These are phyloP conservation scores for Zaprionus inermis DNA, from an alignment of 1,140 invertebrate species.

Conservation along the genomic window DNA sequence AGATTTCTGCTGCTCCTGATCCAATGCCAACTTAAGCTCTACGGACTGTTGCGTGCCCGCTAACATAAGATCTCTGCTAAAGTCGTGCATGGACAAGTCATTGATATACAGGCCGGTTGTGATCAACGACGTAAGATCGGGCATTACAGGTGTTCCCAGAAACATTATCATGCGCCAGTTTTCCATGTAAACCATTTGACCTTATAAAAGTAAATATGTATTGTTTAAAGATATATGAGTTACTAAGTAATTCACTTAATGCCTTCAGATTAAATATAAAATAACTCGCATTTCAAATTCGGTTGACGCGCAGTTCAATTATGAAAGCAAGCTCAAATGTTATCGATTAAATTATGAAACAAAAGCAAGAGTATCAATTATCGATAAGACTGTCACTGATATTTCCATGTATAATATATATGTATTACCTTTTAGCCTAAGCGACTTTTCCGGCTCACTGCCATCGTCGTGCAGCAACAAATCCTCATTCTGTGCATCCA, in stretches of 20 bases:
- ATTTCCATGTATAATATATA: neutral
- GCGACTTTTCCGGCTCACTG: conserved; percentile 88
- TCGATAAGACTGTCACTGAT: too few species aligned
- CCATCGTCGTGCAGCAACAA: conserved; percentile 87
- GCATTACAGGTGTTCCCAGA: conserved; percentile 97
- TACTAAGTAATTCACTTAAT: too few species aligned
- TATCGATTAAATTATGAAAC: too few species aligned
- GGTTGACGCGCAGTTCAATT: too few species aligned
- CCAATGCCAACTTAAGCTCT: conserved; percentile 96
- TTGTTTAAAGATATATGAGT: neutral
- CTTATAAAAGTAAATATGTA: conserved; percentile 83
- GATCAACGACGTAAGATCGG: conserved; percentile 94
- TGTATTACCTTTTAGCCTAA: conserved; percentile 91
- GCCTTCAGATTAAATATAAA: too few species aligned
- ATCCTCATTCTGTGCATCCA: conserved; percentile 86
- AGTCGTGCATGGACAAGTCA: conserved; percentile 99
- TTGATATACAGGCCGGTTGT: conserved; percentile 96
- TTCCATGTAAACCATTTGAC: conserved; percentile 99
- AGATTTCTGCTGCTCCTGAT: conserved; percentile 98
- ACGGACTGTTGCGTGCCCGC: conserved; percentile 98
- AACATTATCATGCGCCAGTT: conserved; percentile 99
- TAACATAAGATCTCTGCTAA: conserved; percentile 97
- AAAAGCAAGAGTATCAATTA: too few species aligned
- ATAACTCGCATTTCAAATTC: too few species aligned
- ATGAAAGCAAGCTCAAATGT: too few species aligned